Percentiles rank a stretch among this genome's conserved stretches.
Evolutionary conservation across 2,113 vertebrate species (phyloP).

Genomic region (Notechis scutatus): DNA sequence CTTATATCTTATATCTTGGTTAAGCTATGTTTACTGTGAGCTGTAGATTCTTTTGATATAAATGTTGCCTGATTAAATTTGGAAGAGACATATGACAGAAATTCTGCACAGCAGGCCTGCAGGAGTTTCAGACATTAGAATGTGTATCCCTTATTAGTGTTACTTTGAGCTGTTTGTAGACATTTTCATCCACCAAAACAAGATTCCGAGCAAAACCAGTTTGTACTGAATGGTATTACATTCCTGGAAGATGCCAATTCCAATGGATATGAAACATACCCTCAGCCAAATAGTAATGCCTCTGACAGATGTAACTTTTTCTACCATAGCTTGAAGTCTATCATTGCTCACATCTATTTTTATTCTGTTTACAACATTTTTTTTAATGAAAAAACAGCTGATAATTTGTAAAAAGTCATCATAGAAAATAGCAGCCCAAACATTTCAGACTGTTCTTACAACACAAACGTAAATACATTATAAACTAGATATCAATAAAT

Average conservation of each 20-base stretch:
- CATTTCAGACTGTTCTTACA: not conserved
- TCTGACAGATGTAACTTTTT: not conserved
- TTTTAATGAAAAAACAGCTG: not conserved
- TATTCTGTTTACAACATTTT: not conserved
- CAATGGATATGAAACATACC: not conserved
- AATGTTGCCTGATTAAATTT: not conserved
- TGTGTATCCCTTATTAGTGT: conserved; percentile 12
- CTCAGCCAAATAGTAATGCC: not conserved
- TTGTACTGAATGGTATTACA: conserved; percentile 9
- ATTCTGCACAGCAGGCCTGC: not conserved
- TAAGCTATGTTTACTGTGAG: conserved; percentile 18
- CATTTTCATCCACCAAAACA: conserved; percentile 6
- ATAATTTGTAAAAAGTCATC: not conserved
- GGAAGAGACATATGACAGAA: not conserved
- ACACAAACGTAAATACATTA: not conserved
- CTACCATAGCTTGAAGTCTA: conserved; percentile 18
- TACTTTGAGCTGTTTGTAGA: accelerated
- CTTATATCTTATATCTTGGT: conserved; percentile 1
- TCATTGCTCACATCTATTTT: conserved; percentile 8
- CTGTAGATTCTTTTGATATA: conserved; percentile 24
- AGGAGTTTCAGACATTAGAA: not conserved
- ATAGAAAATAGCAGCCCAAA: not conserved
- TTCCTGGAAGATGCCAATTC: not conserved
- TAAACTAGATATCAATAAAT: not conserved
- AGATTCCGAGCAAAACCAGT: not conserved